Evolutionary conservation across 2,797 vertebrate species (phyloP), one percentile per base, ranked within the genome.

Genomic region (Tadarida brasiliensis): DNA sequence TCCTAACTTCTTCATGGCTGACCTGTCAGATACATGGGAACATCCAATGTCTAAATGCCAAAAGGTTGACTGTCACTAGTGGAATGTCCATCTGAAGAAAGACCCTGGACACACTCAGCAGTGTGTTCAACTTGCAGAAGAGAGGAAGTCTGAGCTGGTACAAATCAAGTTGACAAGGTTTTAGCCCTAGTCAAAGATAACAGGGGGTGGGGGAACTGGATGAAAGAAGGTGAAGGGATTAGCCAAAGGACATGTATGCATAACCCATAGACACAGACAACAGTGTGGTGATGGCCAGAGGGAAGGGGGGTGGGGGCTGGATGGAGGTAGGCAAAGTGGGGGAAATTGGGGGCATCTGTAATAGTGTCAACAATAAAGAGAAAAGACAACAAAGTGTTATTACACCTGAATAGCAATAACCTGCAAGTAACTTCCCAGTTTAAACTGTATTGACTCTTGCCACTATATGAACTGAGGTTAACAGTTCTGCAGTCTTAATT

Each of bases 61-160:
- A 22, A 67, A 77, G 33, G 67, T 68, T 84, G 77, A 77, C 20
- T 63, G 11, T 54, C 67, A 70, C 44, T 12, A 87, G 77, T 49
- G 77, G 82, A 94, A 90, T 57, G 81, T 61, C 85, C 47, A 61
- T 54, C 56, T 86, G 57, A 90, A 96, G 81, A 88, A 54, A 81
- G 71, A 59, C 47, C 74, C 44, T 33, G 61, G 47, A 11, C 49
- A 88, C 33, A 56, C 5, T 70, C 5, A 77, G 54, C 39, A 77
- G 30, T 11, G 61, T 78, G 49, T 74, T 54, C 78, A 85, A 33
- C n/a, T 56, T 81, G 22, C 59, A 94, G 68, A 85, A 70, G 57
- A 68, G 14, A 17, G 20, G 44, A n/a, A 65, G 9, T 77, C 1
- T 49, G 44, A 39, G 51, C 47, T 91, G 15, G 61, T 20, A 91